Evolutionary conservation across 1,140 invertebrate genomes (phyloP), one percentile per base, ranked within the genome.

Genomic region (Geopemphigus sp.): DNA sequence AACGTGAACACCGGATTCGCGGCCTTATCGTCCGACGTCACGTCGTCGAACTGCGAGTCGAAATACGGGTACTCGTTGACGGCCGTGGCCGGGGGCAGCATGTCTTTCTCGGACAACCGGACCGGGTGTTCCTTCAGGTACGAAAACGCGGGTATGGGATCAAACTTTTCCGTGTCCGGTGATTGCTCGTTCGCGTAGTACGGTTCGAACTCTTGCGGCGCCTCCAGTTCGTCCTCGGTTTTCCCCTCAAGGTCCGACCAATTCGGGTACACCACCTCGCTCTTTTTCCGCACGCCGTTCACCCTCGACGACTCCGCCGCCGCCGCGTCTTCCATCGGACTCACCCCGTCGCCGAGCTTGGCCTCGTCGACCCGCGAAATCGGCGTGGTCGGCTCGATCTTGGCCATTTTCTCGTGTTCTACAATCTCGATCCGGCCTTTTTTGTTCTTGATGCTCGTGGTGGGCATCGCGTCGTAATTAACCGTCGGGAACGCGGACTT

Each of bases 31-130:
- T 86, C 86, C 24, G 84, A 83, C 0, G 85, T 85, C 70, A 86
- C 84, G 10, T 86, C 84, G 2, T 78, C 74, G 17, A 78, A 87
- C 83, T 0, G 86, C 84, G 0, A 86, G 85, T 12, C 86, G 83
- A 14, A 87, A 85, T 85, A 87, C 0, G 86, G 86, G 0, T 86
- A 85, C 47, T 74, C 70, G 3, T 57, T 1, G 85, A 84, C 0
- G 85, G 82, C 85, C 85, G 86, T 8, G 85, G 84, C 80, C n/a
- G 86, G 80, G 0, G 86, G 86, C 0, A 39, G 61, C 15, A 81
- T 80, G 29, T 81, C 81, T 19, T 68, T 53, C 5, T 26, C 59
- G 5, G 64, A 22, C 24, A 64, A 45, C 26, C 57, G 29, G 64
- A 66, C 54, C 0, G 66, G 53, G n/a, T 81, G 70, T 24, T 81